Base-by-base conservation (phyloP, 2,888 invertebrate species). In the Drosophila siamana region DNA sequence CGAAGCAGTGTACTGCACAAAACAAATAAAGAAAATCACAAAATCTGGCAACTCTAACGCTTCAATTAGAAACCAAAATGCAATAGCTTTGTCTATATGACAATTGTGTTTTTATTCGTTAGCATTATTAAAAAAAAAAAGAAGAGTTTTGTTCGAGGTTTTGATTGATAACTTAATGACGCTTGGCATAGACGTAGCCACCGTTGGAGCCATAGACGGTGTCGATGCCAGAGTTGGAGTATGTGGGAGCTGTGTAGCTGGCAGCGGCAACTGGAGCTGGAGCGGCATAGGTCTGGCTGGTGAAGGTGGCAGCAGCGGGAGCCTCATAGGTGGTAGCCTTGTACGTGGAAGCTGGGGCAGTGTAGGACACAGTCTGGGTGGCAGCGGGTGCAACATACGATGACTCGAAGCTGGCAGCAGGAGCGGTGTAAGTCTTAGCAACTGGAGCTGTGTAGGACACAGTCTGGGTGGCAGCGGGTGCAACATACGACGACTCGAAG, bases 151-250 rank as follows among this genome's bases (percentile, higher is more conserved):
- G 2, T 36, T 28, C 2, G n/a, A 9, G 6, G 48, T 47, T 30
- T 16, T 22, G 8, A 13, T 11, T 22, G 8, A 13, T 13, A 19
- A 43, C 43, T 61, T 73, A 78, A 46, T 57, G 68, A 26, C 55
- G 70, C 55, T 33, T 80, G 70, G 62, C 52, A 33, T 91, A 91
- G 51, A 91, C 85, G 36, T 91, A 91, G 54, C 91, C 91, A n/a
- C 91, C 91, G 61, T 90, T 89, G 69, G 86, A 73, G 26, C 87
- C 90, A 68, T 91, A 91, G 38, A 70, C 69, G 55, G 91, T 91
- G 28, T 78, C 90, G 22, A 86, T 56, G 52, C 86, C 86, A 41
- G 15, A 4, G 2, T 36, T 13, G 56, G 56, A 47, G 36, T 46
- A 28, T 0, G 43, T 28, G 15, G 66, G 28, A 26, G 50, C 69